Conservation (phyloP, 2,113 vertebrate genomes). For the Alligator mississippiensis region DNA sequence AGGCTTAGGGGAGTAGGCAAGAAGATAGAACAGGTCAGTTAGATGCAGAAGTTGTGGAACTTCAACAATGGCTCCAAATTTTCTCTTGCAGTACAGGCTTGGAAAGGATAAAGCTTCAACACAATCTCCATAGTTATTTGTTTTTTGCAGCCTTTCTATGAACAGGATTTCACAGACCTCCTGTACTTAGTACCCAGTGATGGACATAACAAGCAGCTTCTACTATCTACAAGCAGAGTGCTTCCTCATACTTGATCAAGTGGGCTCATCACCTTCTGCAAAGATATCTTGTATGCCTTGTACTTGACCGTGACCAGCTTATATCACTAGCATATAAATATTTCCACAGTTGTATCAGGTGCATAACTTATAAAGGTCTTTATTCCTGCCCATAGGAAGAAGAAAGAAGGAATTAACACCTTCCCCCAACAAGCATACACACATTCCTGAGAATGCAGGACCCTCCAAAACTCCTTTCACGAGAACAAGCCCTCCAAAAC, state of each 20-base stretch:
- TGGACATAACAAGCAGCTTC: not conserved
- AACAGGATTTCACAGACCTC: conserved; percentile 23
- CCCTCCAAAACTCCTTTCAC: not conserved
- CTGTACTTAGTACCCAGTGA: accelerated
- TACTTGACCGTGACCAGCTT: not conserved
- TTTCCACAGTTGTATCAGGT: not conserved
- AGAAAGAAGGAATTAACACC: not conserved
- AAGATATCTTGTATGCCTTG: not conserved
- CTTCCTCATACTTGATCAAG: conserved; percentile 9
- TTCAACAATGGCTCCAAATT: not conserved
- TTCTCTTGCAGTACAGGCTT: not conserved
- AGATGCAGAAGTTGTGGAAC: conserved; percentile 14
- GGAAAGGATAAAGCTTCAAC: not conserved
- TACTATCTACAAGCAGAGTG: not conserved
- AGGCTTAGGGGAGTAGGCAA: not conserved
- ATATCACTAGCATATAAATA: not conserved
- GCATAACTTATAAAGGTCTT: not conserved
- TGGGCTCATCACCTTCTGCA: not conserved
- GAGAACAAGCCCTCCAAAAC: not conserved
- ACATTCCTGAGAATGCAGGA: no score
- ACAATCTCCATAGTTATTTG: not conserved
- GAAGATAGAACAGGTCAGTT: conserved; percentile 23
- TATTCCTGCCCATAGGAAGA: accelerated
- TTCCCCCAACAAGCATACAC: not conserved
- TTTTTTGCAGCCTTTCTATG: conserved; percentile 6